phyloP scores from a whole-genome alignment of 2,797 vertebrate genomes.

The Potorous gilbertii region DNA sequence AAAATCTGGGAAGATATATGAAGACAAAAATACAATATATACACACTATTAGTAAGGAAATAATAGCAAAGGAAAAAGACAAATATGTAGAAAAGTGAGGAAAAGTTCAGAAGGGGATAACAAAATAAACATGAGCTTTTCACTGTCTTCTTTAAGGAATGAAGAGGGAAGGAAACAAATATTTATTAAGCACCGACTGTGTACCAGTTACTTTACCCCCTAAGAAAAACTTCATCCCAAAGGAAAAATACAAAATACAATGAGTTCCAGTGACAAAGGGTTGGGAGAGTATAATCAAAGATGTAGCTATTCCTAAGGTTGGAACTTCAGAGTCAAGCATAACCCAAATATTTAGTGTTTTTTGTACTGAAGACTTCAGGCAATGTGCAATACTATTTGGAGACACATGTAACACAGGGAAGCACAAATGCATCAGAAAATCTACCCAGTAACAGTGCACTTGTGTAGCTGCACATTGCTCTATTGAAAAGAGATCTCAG shows the following conservation, averaged over 20 bases:
- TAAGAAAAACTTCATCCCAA: too few relatives aligned
- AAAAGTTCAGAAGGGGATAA: too few relatives aligned
- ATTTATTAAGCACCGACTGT: too few relatives aligned
- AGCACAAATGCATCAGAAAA: not conserved
- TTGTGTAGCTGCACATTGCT: not conserved
- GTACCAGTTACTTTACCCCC: too few relatives aligned
- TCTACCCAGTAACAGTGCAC: not conserved
- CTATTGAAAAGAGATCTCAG: not conserved
- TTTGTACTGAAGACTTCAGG: not conserved
- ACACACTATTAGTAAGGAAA: too few relatives aligned
- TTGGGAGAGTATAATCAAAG: not conserved
- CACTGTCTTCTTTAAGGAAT: too few relatives aligned
- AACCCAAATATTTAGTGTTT: not conserved
- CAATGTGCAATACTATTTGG: not conserved
- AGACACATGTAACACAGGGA: not conserved
- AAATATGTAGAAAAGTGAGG: too few relatives aligned
- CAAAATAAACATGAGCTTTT: too few relatives aligned
- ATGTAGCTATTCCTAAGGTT: not conserved
- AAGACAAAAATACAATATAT: too few relatives aligned
- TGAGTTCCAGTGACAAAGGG: not conserved
- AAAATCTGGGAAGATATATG: too few relatives aligned
- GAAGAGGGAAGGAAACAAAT: too few relatives aligned
- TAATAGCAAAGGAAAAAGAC: too few relatives aligned
- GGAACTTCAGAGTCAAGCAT: not conserved
- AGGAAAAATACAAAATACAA: not conserved